Conservation (phyloP, 1,140 invertebrate species). For the Cheumatopsyche charites region DNA sequence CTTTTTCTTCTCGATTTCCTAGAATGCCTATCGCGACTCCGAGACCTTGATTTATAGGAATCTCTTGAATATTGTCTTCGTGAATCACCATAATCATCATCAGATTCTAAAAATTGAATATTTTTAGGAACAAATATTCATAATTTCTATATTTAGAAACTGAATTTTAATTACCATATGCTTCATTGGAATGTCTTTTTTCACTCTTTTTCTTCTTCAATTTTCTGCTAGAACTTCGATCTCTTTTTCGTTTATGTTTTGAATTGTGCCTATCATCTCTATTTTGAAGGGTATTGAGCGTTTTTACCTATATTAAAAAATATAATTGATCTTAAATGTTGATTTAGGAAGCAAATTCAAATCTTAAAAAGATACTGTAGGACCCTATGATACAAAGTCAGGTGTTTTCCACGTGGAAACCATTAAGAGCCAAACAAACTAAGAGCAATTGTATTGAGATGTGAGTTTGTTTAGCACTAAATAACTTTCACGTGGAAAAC, state of each 20-base stretch:
- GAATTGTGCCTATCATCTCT: constrained; percentile 54
- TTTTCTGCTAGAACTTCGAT: constrained; percentile 36
- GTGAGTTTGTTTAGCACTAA: too few relatives aligned
- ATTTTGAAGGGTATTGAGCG: constrained; percentile 54
- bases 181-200: constrained; percentile 34
- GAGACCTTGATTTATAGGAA: constrained; percentile 29
- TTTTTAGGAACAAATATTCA: too few relatives aligned
- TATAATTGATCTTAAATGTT: too few relatives aligned
- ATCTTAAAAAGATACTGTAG: too few relatives aligned
- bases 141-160: neutral
- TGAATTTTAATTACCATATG: constrained; percentile 21
- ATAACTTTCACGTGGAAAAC: too few relatives aligned
- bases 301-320: constrained; percentile 53
- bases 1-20: constrained; percentile 41
- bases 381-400: too few relatives aligned
- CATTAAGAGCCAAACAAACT: too few relatives aligned
- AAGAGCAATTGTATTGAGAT: too few relatives aligned
- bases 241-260: constrained; percentile 50
- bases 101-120: constrained; percentile 19
- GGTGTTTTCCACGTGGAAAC: too few relatives aligned
- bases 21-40: constrained; percentile 37
- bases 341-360: too few relatives aligned
- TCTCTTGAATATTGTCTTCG: constrained; percentile 31
- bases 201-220: constrained; percentile 30
- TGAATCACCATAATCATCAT: constrained; percentile 10